Conservation (phyloP, 2,113 vertebrate species). For the Vulpes ferrilata region DNA sequence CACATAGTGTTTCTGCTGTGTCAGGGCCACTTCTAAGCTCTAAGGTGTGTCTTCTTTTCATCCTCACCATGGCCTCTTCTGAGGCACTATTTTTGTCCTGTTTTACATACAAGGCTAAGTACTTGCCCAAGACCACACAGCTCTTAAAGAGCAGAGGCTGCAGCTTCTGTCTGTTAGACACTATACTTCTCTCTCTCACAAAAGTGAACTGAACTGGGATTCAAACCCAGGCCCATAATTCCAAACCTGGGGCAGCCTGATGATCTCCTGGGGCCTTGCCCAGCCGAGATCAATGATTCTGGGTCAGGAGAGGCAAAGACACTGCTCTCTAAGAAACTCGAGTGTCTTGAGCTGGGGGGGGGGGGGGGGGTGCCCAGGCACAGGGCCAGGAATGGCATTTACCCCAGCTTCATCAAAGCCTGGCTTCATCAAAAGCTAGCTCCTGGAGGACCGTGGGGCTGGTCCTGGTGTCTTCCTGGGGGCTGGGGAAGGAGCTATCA, state of each 20-base stretch:
- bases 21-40: neutral
- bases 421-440: neutral
- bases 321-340: conserved; percentile 75
- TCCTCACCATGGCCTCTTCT: neutral
- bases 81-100: neutral
- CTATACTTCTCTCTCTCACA: neutral
- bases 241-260: neutral
- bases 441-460: neutral
- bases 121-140: neutral
- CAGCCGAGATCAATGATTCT: neutral
- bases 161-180: neutral
- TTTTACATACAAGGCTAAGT: neutral
- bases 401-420: neutral
- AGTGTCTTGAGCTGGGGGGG: conserved; percentile 55
- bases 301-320: conserved; percentile 15
- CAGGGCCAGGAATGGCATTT: neutral
- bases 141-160: neutral
- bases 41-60: neutral
- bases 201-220: neutral
- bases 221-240: neutral
- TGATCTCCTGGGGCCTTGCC: neutral
- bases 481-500: neutral
- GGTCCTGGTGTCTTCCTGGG: neutral
- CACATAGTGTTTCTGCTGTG: neutral
- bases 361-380: neutral